Percentiles rank a stretch among this genome's conserved stretches.
These are phyloP conservation scores for Lepilemur septentrionalis DNA, from an alignment of 2,797 vertebrate genomes.

Conservation along the genomic window DNA sequence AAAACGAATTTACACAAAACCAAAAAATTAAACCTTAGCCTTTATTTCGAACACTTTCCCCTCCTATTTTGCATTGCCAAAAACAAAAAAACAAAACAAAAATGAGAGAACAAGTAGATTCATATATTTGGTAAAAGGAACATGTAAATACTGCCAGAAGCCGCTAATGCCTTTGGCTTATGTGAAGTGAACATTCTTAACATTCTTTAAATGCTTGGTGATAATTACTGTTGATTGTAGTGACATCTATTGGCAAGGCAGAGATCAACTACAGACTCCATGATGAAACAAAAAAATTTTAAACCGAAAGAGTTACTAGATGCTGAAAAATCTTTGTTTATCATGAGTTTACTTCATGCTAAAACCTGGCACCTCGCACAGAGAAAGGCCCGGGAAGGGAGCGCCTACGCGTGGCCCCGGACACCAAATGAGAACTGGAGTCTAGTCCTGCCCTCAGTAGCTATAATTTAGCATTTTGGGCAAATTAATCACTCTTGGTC, in stretches of 20 bases:
- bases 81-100: not conserved
- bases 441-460: not conserved
- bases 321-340: not conserved
- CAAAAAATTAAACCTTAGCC: slow-evolving; percentile 60
- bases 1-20: slow-evolving; percentile 59
- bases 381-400: not conserved
- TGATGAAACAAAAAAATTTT: not conserved
- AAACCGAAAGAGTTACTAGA: not conserved
- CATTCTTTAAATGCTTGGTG: slow-evolving; percentile 47
- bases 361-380: not conserved
- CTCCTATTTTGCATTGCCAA: not conserved
- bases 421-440: not conserved
- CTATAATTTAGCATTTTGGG: not conserved
- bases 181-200: slow-evolving; percentile 27
- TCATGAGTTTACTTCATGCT: not conserved
- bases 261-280: slow-evolving; percentile 54
- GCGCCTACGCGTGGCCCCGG: too few species aligned
- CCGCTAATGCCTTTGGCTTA: not conserved
- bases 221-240: slow-evolving; percentile 82
- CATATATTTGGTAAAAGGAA: not conserved
- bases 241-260: slow-evolving; percentile 87
- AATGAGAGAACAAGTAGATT: not conserved
- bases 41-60: slow-evolving; percentile 44
- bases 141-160: not conserved
- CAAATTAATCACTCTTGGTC: not conserved